A percentile compares a stretch with the other conserved stretches of the same genome.
These are phyloP conservation scores for Oligia strigilis DNA, from an alignment of 2,888 invertebrate species.

Conservation along the genomic window DNA sequence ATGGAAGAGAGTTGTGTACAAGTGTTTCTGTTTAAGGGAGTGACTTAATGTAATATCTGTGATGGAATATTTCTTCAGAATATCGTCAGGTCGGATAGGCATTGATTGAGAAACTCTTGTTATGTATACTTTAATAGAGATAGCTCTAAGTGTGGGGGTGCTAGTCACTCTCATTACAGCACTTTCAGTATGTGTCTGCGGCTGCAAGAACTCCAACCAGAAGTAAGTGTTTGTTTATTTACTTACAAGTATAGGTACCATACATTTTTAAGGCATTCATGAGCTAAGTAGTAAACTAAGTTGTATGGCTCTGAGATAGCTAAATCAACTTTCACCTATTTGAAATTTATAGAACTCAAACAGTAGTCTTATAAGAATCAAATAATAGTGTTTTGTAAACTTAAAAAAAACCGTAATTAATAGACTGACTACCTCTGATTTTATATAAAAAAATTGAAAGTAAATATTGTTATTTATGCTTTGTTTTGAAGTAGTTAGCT, in stretches of 20 bases:
- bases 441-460: background rate
- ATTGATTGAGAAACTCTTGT: slow-evolving; percentile 79
- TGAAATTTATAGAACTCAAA: slow-evolving; percentile 25
- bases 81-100: slow-evolving; percentile 65
- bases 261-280: slow-evolving; percentile 14
- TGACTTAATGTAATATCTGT: slow-evolving; percentile 78
- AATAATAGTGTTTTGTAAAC: slow-evolving; percentile 5
- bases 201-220: slow-evolving; percentile 93
- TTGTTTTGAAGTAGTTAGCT: background rate
- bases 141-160: slow-evolving; percentile 86
- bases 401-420: too few species aligned
- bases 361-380: slow-evolving; percentile 20
- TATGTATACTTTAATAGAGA: slow-evolving; percentile 88
- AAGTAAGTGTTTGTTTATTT: slow-evolving; percentile 90
- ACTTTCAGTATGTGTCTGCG: slow-evolving; percentile 93
- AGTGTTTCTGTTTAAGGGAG: slow-evolving; percentile 81
- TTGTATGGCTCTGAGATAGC: slow-evolving; percentile 29
- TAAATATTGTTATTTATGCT: background rate
- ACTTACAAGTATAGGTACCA: background rate
- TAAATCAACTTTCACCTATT: slow-evolving; percentile 42
- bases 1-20: slow-evolving; percentile 87
- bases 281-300: background rate
- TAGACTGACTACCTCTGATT: background rate
- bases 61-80: slow-evolving; percentile 76
- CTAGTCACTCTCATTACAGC: slow-evolving; percentile 86